Evolutionary conservation across 2,113 vertebrate species (phyloP), one percentile per base, ranked within the genome.

Genomic region (Microcebus tavaratra): DNA sequence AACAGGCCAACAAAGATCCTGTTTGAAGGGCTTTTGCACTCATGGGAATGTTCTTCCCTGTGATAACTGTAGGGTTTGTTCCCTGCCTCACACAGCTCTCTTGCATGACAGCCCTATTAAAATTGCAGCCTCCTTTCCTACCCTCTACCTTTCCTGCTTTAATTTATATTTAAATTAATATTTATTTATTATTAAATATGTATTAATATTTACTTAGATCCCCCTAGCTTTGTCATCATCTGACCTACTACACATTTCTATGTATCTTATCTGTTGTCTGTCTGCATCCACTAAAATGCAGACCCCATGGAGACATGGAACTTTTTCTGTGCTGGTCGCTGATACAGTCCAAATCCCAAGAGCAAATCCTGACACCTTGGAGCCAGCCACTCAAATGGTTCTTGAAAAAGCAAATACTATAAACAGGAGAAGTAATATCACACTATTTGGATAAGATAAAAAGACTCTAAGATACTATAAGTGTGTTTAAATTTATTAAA

Each of bases 401-500:
- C 50, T 36, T 55, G 75, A 53, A 78, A 90, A 70, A 81, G 14
- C 5, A 87, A 86, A 82, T 95, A 53, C 6, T 80, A 39, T 70
- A 78, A 90, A 75, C 18, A 86, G 48, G 39, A 76, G 27, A 82
- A 81, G 5, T 50, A 83, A 73, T 68, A 29, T 39, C 9, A 63
- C 36, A 83, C 81, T 91, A 57, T 67, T 88, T 94, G 14, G 59
- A 72, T 50, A 88, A 50, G 9, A 84, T 31, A 57, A 6, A n/a
- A 80, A 79, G 6, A 88, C 61, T 73, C 23, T 36, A 42, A 48
- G 39, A 72, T 5, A 53, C 3, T 61, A 68, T 70, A 86, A 53
- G 61, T 85, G 27, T 45, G 9, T 79, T 90, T 53, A 90, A 73
- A 89, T 48, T 92, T 61, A 86, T 68, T 84, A 80, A 75, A 96